Conservation (phyloP, 1,140 invertebrate species). For the Ostrea denselamellosa region DNA sequence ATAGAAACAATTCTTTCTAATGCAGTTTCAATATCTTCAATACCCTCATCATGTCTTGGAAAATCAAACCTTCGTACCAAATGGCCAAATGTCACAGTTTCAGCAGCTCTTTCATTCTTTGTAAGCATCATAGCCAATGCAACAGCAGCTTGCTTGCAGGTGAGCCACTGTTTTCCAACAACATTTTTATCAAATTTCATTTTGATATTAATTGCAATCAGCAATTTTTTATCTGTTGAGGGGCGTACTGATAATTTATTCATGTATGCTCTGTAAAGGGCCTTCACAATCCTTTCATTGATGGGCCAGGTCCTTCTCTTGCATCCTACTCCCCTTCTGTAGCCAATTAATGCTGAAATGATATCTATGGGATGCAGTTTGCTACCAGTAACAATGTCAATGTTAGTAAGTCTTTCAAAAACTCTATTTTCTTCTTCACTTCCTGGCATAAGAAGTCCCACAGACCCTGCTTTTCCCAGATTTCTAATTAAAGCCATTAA, state of each 20-base stretch:
- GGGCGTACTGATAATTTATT: not conserved
- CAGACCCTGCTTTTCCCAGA: not conserved
- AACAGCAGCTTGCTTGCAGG: not conserved
- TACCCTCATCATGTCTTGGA: not conserved
- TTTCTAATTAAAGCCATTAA: conserved; percentile 15
- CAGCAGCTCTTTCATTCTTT: not conserved
- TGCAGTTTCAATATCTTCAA: not conserved
- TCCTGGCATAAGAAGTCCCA: not conserved
- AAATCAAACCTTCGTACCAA: not conserved
- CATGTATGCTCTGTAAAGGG: not conserved
- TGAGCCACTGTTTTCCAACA: not conserved
- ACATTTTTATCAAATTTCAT: not conserved
- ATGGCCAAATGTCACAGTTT: not conserved
- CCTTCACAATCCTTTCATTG: not conserved
- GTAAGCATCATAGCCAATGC: not conserved
- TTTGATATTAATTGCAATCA: not conserved
- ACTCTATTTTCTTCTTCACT: not conserved
- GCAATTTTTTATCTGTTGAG: not conserved
- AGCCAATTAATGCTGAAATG: not conserved
- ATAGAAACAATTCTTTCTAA: not conserved
- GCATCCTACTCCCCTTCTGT: not conserved
- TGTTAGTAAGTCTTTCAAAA: not conserved
- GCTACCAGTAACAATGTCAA: not conserved
- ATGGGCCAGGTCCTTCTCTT: not conserved
- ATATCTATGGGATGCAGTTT: not conserved